A percentile compares a stretch with the other conserved stretches of the same genome.
Conservation (phyloP, 2,888 invertebrate species). For the Calameuta idolon region DNA sequence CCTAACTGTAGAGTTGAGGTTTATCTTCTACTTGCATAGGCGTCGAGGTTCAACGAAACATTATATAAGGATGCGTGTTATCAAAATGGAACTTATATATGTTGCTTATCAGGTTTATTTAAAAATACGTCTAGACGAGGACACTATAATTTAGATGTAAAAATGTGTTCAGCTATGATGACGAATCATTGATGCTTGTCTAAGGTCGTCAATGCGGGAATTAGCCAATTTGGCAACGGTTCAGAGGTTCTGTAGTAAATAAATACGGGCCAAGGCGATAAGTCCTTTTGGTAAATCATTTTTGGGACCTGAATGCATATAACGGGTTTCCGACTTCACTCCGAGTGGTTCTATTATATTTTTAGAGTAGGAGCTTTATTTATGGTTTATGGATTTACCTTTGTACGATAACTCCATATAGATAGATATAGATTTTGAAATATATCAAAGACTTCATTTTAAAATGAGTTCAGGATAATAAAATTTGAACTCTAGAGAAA, state of each 20-base stretch:
- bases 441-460: neutral
- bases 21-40: conserved; percentile 26
- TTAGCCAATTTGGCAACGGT: neutral
- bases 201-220: neutral
- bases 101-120: neutral
- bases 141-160: neutral
- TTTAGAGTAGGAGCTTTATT: neutral
- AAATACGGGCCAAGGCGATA: neutral
- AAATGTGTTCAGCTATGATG: neutral
- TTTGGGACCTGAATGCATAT: neutral
- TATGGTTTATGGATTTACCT: neutral
- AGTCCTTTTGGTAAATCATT: neutral
- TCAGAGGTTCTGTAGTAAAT: neutral
- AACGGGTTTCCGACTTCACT: neutral
- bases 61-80: conserved; percentile 34
- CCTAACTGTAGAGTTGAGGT: neutral
- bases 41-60: conserved; percentile 44
- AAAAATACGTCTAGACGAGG: neutral
- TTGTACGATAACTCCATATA: neutral
- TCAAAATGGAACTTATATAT: neutral
- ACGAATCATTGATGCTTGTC: neutral
- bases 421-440: neutral
- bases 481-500: neutral
- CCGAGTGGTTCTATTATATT: neutral
- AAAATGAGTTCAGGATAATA: neutral